Evolutionary conservation across 2,113 vertebrate genomes (phyloP), one percentile per base, ranked within the genome.

Genomic region (Pao palembangensis): DNA sequence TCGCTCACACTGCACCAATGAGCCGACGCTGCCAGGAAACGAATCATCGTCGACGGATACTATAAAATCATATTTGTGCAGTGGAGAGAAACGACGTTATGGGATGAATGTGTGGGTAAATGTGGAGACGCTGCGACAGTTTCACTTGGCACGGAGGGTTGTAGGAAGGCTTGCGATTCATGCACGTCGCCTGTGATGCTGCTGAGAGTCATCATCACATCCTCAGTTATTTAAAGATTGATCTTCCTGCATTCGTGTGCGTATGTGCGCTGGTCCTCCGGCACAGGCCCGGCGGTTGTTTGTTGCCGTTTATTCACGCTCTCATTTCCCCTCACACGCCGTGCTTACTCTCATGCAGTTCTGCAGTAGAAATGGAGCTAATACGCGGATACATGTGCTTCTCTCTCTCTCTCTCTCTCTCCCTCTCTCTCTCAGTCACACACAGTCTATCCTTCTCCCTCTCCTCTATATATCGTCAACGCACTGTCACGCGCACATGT

Each of bases 171-270:
- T 85, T 63, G 73, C 72, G 57, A 82, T 75, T 75, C 82, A 84
- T 76, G 84, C 84, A 85, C 83, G 84, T 84, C 79, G 83, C 69
- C 76, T 74, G 34, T 87, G 83, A 87, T 88, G 87, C 82, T 80
- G 72, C 76, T 71, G 83, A 84, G 81, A 86, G 86, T 87, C 85
- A 89, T 83, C 85, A 80, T 84, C 85, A 73, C 83, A 87, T 87
- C 84, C 82, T 83, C 72, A 73, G 85, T 89, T 89, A 87, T 88
- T 89, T 88, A 87, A 87, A 88, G 84, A 85, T 84, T 86, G 87
- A 87, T 86, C 77, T 76, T 75, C 74, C 54, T 78, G 82, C 59
- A 57, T 78, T 68, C 56, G 75, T 72, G 63, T 50, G 57, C 20
- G 69, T 50, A 67, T 4, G 51, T 13, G 49, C 58, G 19, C 49